Evolutionary conservation across 2,113 vertebrate species (phyloP).

Genomic region (Fregata magnificens): DNA sequence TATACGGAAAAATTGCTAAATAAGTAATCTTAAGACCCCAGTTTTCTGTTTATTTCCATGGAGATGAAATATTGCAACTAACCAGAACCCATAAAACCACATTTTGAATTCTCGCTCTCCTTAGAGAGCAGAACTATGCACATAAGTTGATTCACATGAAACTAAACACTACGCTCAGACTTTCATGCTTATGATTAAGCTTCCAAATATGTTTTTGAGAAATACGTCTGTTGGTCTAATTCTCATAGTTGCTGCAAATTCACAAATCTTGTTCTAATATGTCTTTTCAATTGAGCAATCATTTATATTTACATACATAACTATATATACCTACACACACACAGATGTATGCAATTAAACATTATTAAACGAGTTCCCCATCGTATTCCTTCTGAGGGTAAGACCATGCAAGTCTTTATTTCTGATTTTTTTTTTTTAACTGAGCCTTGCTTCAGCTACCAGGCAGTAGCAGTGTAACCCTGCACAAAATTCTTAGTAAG

Average conservation of each 20-base stretch:
- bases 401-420: neutral
- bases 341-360: neutral
- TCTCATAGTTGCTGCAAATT: neutral
- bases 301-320: neutral
- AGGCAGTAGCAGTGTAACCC: neutral
- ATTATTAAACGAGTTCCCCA: neutral
- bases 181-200: neutral
- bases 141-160: neutral
- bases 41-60: neutral
- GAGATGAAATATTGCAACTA: neutral
- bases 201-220: neutral
- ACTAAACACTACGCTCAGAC: neutral
- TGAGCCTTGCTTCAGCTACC: neutral
- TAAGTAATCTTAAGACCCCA: neutral
- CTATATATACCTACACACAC: too few species aligned
- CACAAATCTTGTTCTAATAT: neutral
- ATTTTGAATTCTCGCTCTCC: neutral
- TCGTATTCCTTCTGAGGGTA: neutral
- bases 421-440: neutral
- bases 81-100: neutral
- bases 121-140: neutral
- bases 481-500: neutral
- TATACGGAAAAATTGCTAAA: neutral
- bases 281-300: neutral
- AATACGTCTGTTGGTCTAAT: neutral